Evolutionary conservation across 2,888 invertebrate species (phyloP).

Genomic region (Perdita meconis): DNA sequence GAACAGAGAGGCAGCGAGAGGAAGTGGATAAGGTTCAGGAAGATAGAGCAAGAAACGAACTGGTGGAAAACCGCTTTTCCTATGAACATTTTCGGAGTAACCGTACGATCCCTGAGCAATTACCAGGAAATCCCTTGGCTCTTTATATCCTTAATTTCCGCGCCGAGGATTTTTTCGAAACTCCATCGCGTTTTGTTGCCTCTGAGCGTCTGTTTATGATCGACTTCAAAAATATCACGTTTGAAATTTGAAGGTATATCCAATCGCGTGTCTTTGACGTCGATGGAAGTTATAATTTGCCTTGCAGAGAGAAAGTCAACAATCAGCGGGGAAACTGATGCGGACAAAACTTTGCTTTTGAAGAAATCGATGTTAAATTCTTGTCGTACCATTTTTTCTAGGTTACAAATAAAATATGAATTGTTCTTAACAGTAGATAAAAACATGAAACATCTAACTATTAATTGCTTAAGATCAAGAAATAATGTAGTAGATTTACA

Average conservation of each 20-base stretch:
- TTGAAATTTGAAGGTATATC: neutral
- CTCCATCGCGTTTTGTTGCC: neutral
- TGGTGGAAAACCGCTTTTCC: slow-evolving; percentile 21
- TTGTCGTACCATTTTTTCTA: no score
- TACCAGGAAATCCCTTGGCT: slow-evolving; percentile 10
- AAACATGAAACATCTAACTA: no score
- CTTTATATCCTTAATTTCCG: slow-evolving; percentile 5
- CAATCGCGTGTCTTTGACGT: neutral
- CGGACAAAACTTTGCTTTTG: no score
- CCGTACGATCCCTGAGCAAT: slow-evolving; percentile 35
- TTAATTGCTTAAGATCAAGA: no score
- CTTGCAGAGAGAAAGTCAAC: no score
- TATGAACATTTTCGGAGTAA: slow-evolving; percentile 27
- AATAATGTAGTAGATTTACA: no score
- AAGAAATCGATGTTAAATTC: no score
- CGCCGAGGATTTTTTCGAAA: neutral
- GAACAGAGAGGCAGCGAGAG: neutral
- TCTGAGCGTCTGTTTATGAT: neutral
- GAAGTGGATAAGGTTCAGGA: neutral
- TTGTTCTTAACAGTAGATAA: no score
- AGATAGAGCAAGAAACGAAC: neutral
- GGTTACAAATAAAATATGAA: no score
- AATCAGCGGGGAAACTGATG: no score
- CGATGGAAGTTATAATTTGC: neutral
- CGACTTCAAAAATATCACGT: neutral